phyloP scores from a whole-genome alignment of 2,797 vertebrate species.

The Eptatretus atami region DNA sequence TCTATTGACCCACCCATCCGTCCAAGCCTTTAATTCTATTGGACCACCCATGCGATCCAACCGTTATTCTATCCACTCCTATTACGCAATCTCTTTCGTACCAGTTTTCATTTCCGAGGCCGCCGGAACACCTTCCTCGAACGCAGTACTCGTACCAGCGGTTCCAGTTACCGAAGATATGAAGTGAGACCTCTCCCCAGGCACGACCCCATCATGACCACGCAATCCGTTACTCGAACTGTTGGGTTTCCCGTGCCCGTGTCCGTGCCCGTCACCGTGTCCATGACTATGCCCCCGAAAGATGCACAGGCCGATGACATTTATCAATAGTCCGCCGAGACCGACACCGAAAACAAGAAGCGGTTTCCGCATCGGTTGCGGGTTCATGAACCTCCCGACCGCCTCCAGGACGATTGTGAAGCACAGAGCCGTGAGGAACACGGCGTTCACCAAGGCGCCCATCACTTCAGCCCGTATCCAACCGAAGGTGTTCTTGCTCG shows the following conservation, averaged over 20 bases:
- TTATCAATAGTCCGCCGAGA: not conserved
- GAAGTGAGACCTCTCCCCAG: constrained; percentile 5
- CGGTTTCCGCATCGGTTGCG: not conserved
- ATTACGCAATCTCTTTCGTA: no score
- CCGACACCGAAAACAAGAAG: not conserved
- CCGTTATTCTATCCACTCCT: no score
- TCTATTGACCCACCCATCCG: no score
- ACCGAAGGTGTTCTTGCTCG: constrained; percentile 3
- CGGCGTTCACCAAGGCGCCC: not conserved
- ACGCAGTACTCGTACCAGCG: not conserved
- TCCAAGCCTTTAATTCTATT: no score
- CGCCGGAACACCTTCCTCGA: not conserved
- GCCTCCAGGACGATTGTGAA: constrained; percentile 3
- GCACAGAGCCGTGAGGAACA: constrained; percentile 1
- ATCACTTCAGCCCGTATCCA: constrained; percentile 2
- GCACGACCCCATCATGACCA: not conserved
- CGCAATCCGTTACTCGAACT: not conserved
- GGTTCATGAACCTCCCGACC: not conserved
- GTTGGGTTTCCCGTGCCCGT: not conserved
- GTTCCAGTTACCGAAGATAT: not conserved
- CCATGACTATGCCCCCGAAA: constrained; percentile 6
- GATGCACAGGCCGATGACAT: not conserved
- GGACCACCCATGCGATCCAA: no score
- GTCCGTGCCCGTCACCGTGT: not conserved
- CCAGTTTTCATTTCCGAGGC: not conserved